These are phyloP conservation scores for Corvus cornix DNA, from an alignment of 2,113 vertebrate species.

Conservation along the genomic window DNA sequence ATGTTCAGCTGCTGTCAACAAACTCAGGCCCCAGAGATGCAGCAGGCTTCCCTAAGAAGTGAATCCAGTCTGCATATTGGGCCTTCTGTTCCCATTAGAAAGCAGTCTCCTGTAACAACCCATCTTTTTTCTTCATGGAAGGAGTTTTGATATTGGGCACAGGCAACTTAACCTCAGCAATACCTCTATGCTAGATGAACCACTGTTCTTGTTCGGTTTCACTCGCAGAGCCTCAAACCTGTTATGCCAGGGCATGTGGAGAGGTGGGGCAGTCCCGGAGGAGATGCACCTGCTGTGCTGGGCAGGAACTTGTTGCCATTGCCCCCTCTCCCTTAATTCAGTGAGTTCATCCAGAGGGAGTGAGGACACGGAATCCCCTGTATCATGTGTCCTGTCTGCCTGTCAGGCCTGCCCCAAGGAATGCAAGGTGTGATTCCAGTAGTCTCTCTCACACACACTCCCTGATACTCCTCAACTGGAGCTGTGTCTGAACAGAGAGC, in stretches of 20 bases:
- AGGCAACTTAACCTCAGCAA: background rate
- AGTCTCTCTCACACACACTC: background rate
- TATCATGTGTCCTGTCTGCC: background rate
- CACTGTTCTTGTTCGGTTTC: background rate
- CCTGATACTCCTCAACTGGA: background rate
- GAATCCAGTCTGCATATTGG: background rate
- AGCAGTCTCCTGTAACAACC: background rate
- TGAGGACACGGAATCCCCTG: background rate
- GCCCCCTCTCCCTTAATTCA: background rate
- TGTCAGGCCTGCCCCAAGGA: background rate
- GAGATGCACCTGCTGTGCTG: background rate
- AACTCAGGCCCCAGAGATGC: background rate
- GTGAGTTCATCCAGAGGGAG: background rate
- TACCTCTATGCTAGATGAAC: background rate
- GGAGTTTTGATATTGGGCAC: background rate
- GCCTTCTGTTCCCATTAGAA: background rate
- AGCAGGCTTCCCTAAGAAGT: background rate
- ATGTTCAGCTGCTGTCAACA: background rate
- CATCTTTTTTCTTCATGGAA: background rate
- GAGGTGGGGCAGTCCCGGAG: background rate
- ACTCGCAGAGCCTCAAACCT: background rate
- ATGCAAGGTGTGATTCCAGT: background rate
- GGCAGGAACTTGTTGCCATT: background rate
- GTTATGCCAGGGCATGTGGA: background rate
- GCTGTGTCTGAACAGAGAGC: background rate